Percentiles rank a stretch among this genome's conserved stretches.
Evolutionary conservation across 92 coral and sea anemone genomes (phyloP).

Genomic region (Phymanthus crucifer): DNA sequence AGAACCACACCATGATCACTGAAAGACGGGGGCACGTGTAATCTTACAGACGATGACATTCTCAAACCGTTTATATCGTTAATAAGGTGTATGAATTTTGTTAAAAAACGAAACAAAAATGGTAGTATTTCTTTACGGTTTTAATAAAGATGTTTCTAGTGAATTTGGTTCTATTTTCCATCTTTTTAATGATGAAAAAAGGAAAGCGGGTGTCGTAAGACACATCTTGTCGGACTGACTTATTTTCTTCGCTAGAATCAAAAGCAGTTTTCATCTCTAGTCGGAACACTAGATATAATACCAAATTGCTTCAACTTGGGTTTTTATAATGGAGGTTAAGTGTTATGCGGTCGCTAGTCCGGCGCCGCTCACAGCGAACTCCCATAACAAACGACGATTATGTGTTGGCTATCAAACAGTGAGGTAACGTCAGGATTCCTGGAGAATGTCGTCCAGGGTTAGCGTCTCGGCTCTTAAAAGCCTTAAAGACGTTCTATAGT

Average conservation of each 20-base stretch:
- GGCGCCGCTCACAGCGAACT: slow-evolving; percentile 13
- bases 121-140: background rate
- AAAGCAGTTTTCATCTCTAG: background rate
- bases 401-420: background rate
- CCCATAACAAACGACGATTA: background rate
- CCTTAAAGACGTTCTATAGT: background rate
- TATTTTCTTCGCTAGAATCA: background rate
- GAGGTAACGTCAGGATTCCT: background rate
- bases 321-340: slow-evolving; percentile 24
- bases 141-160: background rate
- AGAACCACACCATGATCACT: background rate
- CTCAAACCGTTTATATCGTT: no score
- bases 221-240: background rate
- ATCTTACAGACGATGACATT: background rate
- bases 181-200: no score
- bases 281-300: background rate
- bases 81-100: background rate
- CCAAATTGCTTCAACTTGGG: background rate
- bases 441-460: background rate
- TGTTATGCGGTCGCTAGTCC: slow-evolving; percentile 2
- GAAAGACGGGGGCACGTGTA: background rate
- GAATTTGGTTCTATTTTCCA: no score
- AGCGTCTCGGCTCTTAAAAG: background rate
- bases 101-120: background rate
- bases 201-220: no score